A percentile compares a stretch with the other conserved stretches of the same genome.
Conservation (phyloP, 1,140 invertebrate species). For the Heliconius melpomene region DNA sequence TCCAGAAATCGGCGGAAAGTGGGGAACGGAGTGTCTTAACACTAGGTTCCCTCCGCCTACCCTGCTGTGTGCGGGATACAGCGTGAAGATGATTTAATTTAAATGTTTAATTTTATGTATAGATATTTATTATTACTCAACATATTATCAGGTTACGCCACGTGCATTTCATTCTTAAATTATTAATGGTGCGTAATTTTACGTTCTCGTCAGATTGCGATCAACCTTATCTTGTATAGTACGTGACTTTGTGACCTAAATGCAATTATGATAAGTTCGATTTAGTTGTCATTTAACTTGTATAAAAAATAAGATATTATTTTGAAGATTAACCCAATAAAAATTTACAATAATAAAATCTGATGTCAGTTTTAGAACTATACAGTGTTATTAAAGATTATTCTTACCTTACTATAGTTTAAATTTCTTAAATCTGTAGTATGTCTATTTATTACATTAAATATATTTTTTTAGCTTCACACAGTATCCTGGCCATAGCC, state of each 20-base stretch:
- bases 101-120: too few species aligned
- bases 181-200: slow-evolving; percentile 23
- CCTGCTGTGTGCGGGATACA: too few species aligned
- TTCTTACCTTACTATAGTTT: not conserved
- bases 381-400: not conserved
- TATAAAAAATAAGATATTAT: not conserved
- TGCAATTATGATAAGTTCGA: not conserved
- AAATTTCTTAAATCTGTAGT: not conserved
- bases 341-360: not conserved
- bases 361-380: not conserved
- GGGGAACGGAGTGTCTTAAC: too few species aligned
- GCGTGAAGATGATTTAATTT: too few species aligned
- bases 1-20: too few species aligned
- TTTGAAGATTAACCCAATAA: slow-evolving; percentile 10
- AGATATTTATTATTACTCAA: slow-evolving; percentile 21
- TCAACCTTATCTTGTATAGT: not conserved
- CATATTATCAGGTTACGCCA: slow-evolving; percentile 18
- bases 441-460: too few species aligned
- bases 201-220: slow-evolving; percentile 16
- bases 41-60: too few species aligned
- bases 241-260: not conserved
- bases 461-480: too few species aligned
- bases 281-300: not conserved
- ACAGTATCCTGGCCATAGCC: too few species aligned
- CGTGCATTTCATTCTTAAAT: slow-evolving; percentile 19